Conservation (phyloP, 2,113 vertebrate genomes). For the Perca flavescens region DNA sequence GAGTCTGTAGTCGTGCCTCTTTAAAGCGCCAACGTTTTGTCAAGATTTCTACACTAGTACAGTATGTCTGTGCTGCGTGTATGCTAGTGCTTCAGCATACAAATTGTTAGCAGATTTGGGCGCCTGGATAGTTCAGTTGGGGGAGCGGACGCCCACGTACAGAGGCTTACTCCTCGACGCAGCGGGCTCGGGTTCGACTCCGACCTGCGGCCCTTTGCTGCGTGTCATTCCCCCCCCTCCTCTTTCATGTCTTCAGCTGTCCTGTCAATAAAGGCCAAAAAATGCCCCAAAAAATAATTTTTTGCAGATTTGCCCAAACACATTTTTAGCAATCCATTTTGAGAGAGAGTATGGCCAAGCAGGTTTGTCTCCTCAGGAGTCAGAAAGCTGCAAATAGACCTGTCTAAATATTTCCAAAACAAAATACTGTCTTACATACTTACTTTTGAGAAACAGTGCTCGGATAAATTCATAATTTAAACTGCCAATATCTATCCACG, state of each 20-base stretch:
- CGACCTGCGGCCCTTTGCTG: no score
- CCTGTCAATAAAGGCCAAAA: no score
- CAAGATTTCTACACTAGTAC: no score
- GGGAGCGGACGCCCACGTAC: no score
- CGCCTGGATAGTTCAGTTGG: no score
- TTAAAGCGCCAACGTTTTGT: neutral
- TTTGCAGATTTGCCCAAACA: neutral
- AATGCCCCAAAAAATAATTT: neutral
- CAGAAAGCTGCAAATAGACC: conserved; percentile 2
- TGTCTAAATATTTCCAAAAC: conserved; percentile 31
- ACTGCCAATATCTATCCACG: neutral
- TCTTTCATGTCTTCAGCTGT: no score
- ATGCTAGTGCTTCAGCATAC: neutral
- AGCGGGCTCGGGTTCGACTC: no score
- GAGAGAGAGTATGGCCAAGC: neutral
- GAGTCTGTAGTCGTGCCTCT: neutral
- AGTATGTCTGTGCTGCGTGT: neutral
- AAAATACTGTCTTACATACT: conserved; percentile 15
- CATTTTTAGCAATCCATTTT: neutral
- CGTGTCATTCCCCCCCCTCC: no score
- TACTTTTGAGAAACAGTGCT: neutral
- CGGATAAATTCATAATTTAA: neutral
- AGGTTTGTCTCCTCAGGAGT: neutral
- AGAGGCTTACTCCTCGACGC: no score
- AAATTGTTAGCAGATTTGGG: neutral